These are phyloP conservation scores for Tolypeutes matacus DNA, from an alignment of 2,797 vertebrate species.

Conservation along the genomic window DNA sequence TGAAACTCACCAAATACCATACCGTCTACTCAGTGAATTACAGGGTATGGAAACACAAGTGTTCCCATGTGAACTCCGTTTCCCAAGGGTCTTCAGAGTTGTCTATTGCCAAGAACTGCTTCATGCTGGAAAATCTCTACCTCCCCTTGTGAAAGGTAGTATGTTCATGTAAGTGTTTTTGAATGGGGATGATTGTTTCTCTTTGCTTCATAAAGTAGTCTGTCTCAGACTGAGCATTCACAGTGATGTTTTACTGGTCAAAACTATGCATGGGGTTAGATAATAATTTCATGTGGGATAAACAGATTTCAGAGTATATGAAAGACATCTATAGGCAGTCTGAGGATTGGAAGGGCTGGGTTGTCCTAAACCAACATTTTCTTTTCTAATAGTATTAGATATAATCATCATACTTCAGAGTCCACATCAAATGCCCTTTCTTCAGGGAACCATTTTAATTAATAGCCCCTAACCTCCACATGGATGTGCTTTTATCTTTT, in stretches of 20 bases:
- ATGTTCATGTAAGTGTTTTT: constrained; percentile 43
- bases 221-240: constrained; percentile 71
- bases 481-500: not conserved
- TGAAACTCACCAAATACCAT: constrained; percentile 32
- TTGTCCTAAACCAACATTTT: not conserved
- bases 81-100: constrained; percentile 48
- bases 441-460: not conserved
- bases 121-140: constrained; percentile 64
- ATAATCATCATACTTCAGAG: not conserved
- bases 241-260: constrained; percentile 58
- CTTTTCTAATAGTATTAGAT: not conserved
- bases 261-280: not conserved
- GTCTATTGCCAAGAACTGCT: constrained; percentile 45
- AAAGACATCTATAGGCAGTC: constrained; percentile 58
- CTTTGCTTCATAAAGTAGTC: constrained; percentile 71
- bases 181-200: constrained; percentile 62
- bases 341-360: not conserved
- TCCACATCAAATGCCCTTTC: not conserved
- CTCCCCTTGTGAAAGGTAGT: constrained; percentile 46
- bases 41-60: not conserved
- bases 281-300: constrained; percentile 78
- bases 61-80: not conserved
- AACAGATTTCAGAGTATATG: constrained; percentile 68
- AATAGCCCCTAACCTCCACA: not conserved
- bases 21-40: not conserved